Evolutionary conservation across 1,140 invertebrate genomes (phyloP).

Genomic region (Augochlora pura): DNA sequence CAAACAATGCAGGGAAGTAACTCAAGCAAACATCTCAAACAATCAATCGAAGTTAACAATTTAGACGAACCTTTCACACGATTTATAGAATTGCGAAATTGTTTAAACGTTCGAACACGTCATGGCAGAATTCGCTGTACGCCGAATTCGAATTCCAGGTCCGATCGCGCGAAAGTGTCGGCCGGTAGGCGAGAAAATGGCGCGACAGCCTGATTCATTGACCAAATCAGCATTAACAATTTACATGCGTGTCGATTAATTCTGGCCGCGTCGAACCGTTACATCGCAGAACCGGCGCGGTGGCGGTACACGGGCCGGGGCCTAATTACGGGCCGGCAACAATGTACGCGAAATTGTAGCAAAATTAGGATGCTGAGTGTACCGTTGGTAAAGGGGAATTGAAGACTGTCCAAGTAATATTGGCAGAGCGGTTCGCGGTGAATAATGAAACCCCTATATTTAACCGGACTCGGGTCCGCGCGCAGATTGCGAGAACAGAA

Average conservation of each 20-base stretch:
- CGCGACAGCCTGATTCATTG: background rate
- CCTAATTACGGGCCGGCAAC: conserved; percentile 35
- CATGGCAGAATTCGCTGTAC: no score
- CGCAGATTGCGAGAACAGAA: conserved; percentile 12
- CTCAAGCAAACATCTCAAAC: no score
- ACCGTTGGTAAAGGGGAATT: conserved; percentile 26
- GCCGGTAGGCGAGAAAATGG: background rate
- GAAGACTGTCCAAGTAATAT: conserved; percentile 46
- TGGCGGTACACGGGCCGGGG: no score
- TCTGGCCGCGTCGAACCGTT: background rate
- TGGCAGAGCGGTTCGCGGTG: conserved; percentile 35
- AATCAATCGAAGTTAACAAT: no score
- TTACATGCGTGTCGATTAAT: conserved; percentile 1
- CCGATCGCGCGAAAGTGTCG: no score
- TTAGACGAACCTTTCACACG: no score
- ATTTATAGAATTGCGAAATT: no score
- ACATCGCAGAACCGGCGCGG: background rate
- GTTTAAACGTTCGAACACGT: no score
- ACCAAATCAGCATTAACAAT: conserved; percentile 26
- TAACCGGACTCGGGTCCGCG: conserved; percentile 5
- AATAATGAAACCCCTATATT: conserved; percentile 41
- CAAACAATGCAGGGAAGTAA: no score
- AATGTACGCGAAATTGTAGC: conserved; percentile 43
- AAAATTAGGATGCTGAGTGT: conserved; percentile 46
- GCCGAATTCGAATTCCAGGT: no score